A percentile compares a stretch with the other conserved stretches of the same genome.
phyloP scores from a whole-genome alignment of 92 coral and sea anemone genomes.

The Porites rus region DNA sequence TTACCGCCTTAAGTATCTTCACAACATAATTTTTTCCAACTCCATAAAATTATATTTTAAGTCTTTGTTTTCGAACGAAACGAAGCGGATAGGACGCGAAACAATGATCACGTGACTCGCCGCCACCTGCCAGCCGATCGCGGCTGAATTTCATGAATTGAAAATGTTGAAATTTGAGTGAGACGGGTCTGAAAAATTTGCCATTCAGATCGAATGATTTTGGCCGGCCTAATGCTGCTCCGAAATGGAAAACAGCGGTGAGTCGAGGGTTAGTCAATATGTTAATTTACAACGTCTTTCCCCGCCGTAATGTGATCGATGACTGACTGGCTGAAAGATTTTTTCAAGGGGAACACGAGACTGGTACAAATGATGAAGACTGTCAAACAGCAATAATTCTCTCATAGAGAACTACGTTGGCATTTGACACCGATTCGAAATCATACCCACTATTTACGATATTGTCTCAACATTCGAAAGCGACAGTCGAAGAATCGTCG shows the following conservation, averaged over 20 bases:
- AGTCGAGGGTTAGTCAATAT: constrained; percentile 17
- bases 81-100: constrained; percentile 46
- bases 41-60: constrained; percentile 15
- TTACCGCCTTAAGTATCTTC: constrained; percentile 20
- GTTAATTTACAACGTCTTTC: not conserved
- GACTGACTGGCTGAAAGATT: not conserved
- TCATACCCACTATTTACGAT: not conserved
- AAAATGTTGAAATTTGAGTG: constrained; percentile 68
- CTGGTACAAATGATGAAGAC: constrained; percentile 32
- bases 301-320: not conserved
- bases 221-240: constrained; percentile 76
- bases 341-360: constrained; percentile 1
- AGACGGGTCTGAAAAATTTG: constrained; percentile 35
- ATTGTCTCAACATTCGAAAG: constrained; percentile 19
- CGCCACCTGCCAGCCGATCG: constrained; percentile 78
- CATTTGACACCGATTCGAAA: constrained; percentile 50
- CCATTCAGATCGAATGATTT: constrained; percentile 52
- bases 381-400: constrained; percentile 7
- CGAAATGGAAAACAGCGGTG: constrained; percentile 82
- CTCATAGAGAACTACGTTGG: constrained; percentile 48
- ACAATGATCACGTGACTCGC: constrained; percentile 75
- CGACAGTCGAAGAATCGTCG: constrained; percentile 5
- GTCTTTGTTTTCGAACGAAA: constrained; percentile 17
- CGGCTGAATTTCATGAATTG: constrained; percentile 69
- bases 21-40: not conserved